Base-by-base conservation (phyloP, 2,113 vertebrate species). In the Okapia johnstoni region DNA sequence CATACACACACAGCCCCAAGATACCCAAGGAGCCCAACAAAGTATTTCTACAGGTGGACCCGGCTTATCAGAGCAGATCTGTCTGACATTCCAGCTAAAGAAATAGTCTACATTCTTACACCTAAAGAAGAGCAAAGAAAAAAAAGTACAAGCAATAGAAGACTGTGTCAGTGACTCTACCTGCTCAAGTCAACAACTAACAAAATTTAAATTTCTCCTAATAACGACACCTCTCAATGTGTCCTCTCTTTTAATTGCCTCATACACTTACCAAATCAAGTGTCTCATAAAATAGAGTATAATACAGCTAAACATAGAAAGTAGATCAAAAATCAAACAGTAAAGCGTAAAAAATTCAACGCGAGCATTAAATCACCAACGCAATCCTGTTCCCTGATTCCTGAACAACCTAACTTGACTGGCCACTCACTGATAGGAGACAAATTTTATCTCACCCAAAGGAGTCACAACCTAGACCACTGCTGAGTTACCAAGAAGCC, bases 101-200 rank as follows among this genome's bases (percentile, higher is more conserved):
- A 97, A 86, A 91, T 10, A 58, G 50, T 52, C 3, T 36, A 81
- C 43, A 61, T 36, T 61, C 26, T 94, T 73, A 90, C 23, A 26
- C 79, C 93, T 93, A 94, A 96, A 96, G 5, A 91, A 80, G 6
- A 93, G 43, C n/a, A 79, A 90, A 96, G 36, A 46, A 57, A 83
- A 77, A 86, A 89, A 79, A 11, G 66, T 40, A 36, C 60, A 91
- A 88, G n/a, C 54, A 70, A 79, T 87, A 60, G 43, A 90, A 93
- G 95, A 87, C 3, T 61, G 3, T 52, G 36, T 89, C 50, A 63
- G 48, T 46, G 46, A 89, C 43, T 21, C 52, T 58, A 94, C 26
- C 87, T 88, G 16, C 73, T 33, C 50, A 94, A 11, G 21, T 85
- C 54, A 61, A 12, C 52, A 88, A 85, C 11, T 55, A 90, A 90